Evolutionary conservation across 2,113 vertebrate species (phyloP), one percentile per base, ranked within the genome.

Genomic region (Pituophis catenifer): DNA sequence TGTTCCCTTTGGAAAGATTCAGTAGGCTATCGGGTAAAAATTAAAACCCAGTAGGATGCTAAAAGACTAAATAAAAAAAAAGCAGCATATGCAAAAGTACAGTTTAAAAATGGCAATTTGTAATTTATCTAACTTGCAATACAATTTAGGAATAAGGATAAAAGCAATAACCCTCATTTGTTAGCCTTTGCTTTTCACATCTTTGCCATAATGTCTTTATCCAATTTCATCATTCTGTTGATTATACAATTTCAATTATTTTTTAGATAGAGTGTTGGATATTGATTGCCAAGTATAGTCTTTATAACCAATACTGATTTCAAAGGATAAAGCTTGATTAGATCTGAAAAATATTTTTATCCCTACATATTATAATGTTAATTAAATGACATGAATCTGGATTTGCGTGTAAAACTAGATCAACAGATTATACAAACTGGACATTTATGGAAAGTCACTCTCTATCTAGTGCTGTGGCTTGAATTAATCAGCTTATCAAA

Each of bases 341-440:
- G 54, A n/a, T 89, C 92, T 96, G 93, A 95, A 95, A 96, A 96
- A 95, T 96, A 97, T 94, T 96, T 96, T 81, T 95, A 93, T 95
- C 93, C 91, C 94, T 70, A 95, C 53, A 91, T 96, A 95, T 96
- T 97, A 94, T 29, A 10, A 24, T 59, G 70, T 88, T 94, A 95
- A 96, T 96, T 95, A 96, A 95, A 96, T 96, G 90, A 92, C 93
- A 95, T 86, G 58, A 90, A 95, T 90, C 91, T 95, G 88, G 89
- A 95, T 96, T 96, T 96, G 29, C 92, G 94, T 95, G 90, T 89
- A 93, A 93, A 94, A 1, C 0, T 89, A 86, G 50, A 91, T 94
- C 94, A 94, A 88, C 94, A 95, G 53, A 94, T 92, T 95, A 8
- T 90, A 93, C 95, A 94, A 96, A 95, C 65, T 89, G 88, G 10